These are phyloP conservation scores for Corella eumyota DNA, from an alignment of 23 tunicate species.

Conservation along the genomic window DNA sequence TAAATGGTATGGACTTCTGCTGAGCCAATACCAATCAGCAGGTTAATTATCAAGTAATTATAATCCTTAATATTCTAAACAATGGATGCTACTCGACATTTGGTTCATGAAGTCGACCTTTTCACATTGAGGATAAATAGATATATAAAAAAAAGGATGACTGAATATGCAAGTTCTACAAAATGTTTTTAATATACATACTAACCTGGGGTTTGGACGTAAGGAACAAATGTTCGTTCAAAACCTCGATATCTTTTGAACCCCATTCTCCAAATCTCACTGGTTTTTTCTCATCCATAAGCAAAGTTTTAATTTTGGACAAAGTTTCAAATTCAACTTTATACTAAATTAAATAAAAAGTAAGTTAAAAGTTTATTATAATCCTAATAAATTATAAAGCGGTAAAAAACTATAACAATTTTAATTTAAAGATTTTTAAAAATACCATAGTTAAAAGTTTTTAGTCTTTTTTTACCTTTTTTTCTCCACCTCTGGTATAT, in stretches of 20 bases:
- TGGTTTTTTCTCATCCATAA: constrained; percentile 81
- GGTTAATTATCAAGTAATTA: too few relatives aligned
- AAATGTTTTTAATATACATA: too few relatives aligned
- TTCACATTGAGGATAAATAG: too few relatives aligned
- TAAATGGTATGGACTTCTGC: too few relatives aligned
- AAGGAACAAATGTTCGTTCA: constrained; percentile 93
- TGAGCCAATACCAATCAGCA: too few relatives aligned
- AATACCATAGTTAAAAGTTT: neutral
- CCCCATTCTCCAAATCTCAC: constrained; percentile 87
- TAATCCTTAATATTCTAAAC: too few relatives aligned
- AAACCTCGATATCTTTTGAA: constrained; percentile 85
- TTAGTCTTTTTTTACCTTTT: constrained; percentile 38
- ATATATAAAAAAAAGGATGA: too few relatives aligned
- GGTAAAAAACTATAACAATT: neutral
- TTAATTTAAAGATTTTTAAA: neutral
- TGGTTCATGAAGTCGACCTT: too few relatives aligned
- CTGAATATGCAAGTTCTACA: too few relatives aligned
- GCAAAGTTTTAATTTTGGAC: constrained; percentile 30
- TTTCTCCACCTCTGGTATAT: constrained; percentile 78
- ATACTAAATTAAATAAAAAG: constrained; percentile 15
- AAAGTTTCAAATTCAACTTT: constrained; percentile 87
- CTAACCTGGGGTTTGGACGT: constrained; percentile 93
- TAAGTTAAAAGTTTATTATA: neutral
- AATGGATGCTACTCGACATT: too few relatives aligned
- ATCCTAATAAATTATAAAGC: neutral